phyloP scores from a whole-genome alignment of 2,888 invertebrate genomes.

The Harpalus rubripes region DNA sequence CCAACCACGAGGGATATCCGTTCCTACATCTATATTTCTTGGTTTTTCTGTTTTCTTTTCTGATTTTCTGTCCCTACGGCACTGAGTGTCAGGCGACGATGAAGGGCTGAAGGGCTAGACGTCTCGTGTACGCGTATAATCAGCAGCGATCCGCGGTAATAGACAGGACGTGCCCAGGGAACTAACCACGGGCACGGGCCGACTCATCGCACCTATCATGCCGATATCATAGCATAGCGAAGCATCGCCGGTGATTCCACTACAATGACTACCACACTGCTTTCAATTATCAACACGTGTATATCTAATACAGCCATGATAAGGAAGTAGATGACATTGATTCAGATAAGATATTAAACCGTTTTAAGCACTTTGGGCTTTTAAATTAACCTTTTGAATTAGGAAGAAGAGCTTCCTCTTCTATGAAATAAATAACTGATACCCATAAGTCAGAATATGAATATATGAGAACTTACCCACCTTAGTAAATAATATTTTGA shows the following conservation, averaged over 20 bases:
- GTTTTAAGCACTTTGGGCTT: too few species aligned
- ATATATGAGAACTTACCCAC: too few species aligned
- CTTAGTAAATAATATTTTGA: too few species aligned
- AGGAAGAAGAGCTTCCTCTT: too few species aligned
- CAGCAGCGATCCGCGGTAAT: constrained; percentile 62
- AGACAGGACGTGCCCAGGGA: constrained; percentile 60
- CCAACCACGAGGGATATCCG: too few species aligned
- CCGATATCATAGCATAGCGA: too few species aligned
- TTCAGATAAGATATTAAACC: too few species aligned
- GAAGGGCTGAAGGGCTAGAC: constrained; percentile 21
- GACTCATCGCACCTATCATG: constrained; percentile 32
- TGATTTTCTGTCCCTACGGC: background rate
- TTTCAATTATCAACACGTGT: background rate
- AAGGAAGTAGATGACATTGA: too few species aligned
- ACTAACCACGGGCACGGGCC: constrained; percentile 7
- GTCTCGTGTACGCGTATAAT: constrained; percentile 56
- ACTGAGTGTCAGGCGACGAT: background rate
- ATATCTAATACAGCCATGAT: too few species aligned
- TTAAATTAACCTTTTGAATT: too few species aligned
- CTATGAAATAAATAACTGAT: too few species aligned
- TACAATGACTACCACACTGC: background rate
- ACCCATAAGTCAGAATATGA: too few species aligned
- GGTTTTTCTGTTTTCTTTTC: background rate
- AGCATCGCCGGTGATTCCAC: background rate
- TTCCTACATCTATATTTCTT: background rate